phyloP scores from a whole-genome alignment of 2,888 invertebrate genomes.

The Epiblema foenella region DNA sequence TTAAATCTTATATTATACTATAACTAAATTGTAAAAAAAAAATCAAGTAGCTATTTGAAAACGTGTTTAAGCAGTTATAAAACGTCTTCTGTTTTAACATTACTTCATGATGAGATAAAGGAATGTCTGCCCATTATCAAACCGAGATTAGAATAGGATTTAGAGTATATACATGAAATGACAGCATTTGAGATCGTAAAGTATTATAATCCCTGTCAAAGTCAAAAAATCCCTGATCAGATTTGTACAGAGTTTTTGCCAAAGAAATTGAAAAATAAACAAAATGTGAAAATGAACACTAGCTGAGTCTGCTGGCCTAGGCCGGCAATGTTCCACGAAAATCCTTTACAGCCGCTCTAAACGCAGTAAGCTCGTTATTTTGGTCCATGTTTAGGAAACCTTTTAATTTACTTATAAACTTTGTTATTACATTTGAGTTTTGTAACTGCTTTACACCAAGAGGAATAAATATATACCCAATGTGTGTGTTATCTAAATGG shows the following conservation, averaged over 20 bases:
- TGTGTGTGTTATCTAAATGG: not conserved
- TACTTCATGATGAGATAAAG: not conserved
- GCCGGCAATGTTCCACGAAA: not conserved
- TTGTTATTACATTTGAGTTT: not conserved
- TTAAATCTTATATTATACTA: conserved; percentile 19
- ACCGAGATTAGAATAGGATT: too few relatives aligned
- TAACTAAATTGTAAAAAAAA: not conserved
- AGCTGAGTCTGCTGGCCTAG: not conserved
- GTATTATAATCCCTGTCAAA: too few relatives aligned
- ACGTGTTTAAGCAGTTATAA: conserved; percentile 10
- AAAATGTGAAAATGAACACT: too few relatives aligned
- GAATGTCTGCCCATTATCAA: not conserved
- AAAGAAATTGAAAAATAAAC: too few relatives aligned
- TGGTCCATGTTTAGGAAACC: not conserved
- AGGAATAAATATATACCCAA: not conserved
- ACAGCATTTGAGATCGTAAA: too few relatives aligned
- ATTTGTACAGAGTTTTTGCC: too few relatives aligned
- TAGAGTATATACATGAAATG: too few relatives aligned
- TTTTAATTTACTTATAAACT: not conserved
- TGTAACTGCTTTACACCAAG: conserved; percentile 11
- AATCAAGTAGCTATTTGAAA: not conserved
- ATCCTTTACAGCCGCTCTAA: not conserved
- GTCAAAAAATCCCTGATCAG: too few relatives aligned
- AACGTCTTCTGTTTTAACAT: not conserved
- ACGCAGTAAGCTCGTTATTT: not conserved